Conservation (phyloP, 1,140 invertebrate species). For the Drosophila jambulina region DNA sequence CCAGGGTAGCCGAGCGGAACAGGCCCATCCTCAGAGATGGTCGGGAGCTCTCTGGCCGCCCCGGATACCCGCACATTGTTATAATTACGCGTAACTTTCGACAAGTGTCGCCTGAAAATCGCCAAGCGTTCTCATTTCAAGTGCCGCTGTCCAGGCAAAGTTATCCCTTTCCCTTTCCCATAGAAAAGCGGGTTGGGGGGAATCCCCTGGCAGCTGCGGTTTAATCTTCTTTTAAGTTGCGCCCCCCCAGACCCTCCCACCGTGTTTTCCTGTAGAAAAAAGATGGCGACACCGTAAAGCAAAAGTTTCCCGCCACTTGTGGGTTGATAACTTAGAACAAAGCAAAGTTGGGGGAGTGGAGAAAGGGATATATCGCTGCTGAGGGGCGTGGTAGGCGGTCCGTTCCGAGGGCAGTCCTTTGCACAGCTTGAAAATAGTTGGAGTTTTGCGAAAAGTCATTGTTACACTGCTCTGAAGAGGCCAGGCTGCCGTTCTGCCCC, state of each 20-base stretch:
- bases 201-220: constrained; percentile 64
- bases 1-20: constrained; percentile 21
- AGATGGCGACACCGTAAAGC: constrained; percentile 64
- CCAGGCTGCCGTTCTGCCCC: constrained; percentile 18
- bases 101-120: constrained; percentile 78
- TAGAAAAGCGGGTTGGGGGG: constrained; percentile 17
- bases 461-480: constrained; percentile 58
- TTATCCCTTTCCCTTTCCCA: constrained; percentile 23
- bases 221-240: constrained; percentile 82
- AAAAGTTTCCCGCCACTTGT: constrained; percentile 77
- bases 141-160: constrained; percentile 57
- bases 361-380: constrained; percentile 5
- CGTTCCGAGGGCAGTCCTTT: constrained; percentile 38
- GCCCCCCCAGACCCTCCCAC: background rate
- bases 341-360: constrained; percentile 32
- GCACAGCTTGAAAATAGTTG: constrained; percentile 72
- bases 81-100: constrained; percentile 82
- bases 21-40: constrained; percentile 11
- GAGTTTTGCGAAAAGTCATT: constrained; percentile 78
- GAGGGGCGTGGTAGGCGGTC: constrained; percentile 15
- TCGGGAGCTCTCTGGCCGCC: background rate
- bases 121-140: constrained; percentile 58
- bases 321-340: constrained; percentile 77
- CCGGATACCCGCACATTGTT: constrained; percentile 53
- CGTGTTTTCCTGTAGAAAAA: constrained; percentile 36